Conservation (phyloP, 1,140 invertebrate genomes). For the Drosophila sechellia region DNA sequence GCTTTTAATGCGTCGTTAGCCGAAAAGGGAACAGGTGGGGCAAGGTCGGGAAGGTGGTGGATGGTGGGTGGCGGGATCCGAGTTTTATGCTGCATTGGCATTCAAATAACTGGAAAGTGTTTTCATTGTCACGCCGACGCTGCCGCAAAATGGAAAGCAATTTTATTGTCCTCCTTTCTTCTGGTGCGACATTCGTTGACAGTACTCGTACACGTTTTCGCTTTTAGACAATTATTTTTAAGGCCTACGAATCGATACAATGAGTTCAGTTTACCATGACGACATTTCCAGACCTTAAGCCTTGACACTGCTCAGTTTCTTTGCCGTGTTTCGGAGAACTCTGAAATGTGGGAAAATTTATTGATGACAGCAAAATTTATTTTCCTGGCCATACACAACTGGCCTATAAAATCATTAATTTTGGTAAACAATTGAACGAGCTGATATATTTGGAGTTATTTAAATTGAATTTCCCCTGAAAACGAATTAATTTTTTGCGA, state of each 20-base stretch:
- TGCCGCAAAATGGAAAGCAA: conserved; percentile 58
- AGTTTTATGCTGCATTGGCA: conserved; percentile 58
- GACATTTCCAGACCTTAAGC: conserved; percentile 11
- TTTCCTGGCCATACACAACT: background rate
- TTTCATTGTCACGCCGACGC: conserved; percentile 37
- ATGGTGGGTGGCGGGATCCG: background rate
- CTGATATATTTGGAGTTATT: background rate
- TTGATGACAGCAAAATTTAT: background rate
- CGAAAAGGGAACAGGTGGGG: conserved; percentile 11
- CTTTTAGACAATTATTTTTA: conserved; percentile 61
- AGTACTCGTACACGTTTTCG: conserved; percentile 53
- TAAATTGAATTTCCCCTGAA: background rate
- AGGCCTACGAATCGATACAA: conserved; percentile 49
- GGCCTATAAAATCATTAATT: background rate
- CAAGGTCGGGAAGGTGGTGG: background rate
- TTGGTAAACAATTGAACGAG: background rate
- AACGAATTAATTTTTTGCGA: conserved; percentile 9
- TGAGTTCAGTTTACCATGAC: conserved; percentile 17
- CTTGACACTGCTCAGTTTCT: conserved; percentile 8
- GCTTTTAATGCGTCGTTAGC: conserved; percentile 40
- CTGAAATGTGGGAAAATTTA: background rate
- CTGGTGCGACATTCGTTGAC: conserved; percentile 53
- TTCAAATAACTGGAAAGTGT: conserved; percentile 58
- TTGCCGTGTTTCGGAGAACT: background rate
- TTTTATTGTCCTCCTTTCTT: conserved; percentile 44